Conservation (phyloP, 2,888 invertebrate genomes). For the Folsomia candida region DNA sequence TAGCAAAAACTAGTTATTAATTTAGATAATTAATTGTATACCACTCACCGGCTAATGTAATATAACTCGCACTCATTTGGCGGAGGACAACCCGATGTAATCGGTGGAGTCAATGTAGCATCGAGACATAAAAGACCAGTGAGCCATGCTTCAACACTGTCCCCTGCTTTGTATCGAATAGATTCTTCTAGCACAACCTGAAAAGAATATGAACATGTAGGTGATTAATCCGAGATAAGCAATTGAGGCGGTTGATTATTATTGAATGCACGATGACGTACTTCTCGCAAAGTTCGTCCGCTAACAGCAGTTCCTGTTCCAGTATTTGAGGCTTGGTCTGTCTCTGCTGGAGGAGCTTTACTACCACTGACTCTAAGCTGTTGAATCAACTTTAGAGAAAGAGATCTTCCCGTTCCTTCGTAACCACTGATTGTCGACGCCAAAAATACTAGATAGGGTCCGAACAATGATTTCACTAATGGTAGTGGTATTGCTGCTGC, state of each 20-base stretch:
- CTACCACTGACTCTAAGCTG: constrained; percentile 64
- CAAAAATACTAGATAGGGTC: constrained; percentile 89
- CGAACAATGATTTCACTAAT: constrained; percentile 81
- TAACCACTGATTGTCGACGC: constrained; percentile 97
- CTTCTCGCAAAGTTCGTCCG: constrained; percentile 61
- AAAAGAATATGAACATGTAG: too few relatives aligned
- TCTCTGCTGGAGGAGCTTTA: constrained; percentile 51
- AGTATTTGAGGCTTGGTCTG: constrained; percentile 14
- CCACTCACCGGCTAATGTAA: constrained; percentile 65
- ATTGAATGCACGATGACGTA: constrained; percentile 50
- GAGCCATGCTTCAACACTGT: constrained; percentile 88
- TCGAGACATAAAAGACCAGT: constrained; percentile 87
- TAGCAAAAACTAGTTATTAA: too few relatives aligned
- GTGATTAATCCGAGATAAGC: too few relatives aligned
- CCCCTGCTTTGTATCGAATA: constrained; percentile 85
- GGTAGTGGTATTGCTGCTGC: constrained; percentile 97
- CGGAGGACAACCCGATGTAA: constrained; percentile 79
- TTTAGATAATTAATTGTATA: too few relatives aligned
- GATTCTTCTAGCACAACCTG: constrained; percentile 85
- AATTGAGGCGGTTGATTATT: too few relatives aligned
- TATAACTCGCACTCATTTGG: constrained; percentile 85
- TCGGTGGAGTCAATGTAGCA: constrained; percentile 66
- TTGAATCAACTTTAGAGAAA: constrained; percentile 90
- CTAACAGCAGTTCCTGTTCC: constrained; percentile 55
- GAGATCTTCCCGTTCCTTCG: constrained; percentile 94